phyloP scores from a whole-genome alignment of 2,888 invertebrate species.

The Reticulitermes lucifugus region DNA sequence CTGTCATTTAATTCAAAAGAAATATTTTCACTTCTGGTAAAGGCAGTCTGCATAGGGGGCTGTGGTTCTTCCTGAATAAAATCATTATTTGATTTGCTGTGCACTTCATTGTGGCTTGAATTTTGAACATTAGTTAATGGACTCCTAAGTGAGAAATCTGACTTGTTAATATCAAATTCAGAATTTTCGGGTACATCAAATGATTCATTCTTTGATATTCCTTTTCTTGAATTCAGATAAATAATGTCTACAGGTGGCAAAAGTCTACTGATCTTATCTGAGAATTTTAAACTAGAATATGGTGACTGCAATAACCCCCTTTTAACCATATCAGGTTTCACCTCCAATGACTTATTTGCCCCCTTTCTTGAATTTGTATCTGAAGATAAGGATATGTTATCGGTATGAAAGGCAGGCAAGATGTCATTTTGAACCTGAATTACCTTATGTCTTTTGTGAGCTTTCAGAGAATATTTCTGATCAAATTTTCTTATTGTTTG shows the following conservation, averaged over 20 bases:
- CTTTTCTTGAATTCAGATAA: background rate
- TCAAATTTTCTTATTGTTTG: slow-evolving; percentile 24
- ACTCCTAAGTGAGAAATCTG: background rate
- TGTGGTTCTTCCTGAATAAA: background rate
- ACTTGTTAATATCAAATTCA: background rate
- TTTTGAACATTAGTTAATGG: background rate
- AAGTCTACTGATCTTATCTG: background rate
- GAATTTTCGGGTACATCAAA: background rate
- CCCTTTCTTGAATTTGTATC: background rate
- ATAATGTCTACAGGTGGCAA: no score
- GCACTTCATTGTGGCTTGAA: background rate
- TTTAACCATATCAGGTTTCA: no score
- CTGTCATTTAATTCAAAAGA: background rate
- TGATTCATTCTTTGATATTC: background rate
- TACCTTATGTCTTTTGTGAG: background rate
- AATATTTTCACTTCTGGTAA: background rate
- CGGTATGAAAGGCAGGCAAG: background rate
- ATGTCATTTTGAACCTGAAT: background rate
- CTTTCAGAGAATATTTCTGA: background rate
- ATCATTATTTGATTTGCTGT: background rate
- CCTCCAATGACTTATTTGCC: background rate
- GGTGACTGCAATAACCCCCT: no score
- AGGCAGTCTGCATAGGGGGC: background rate
- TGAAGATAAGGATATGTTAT: background rate
- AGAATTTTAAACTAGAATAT: background rate